These are phyloP conservation scores for Amphilophus citrinellus DNA, from an alignment of 2,113 vertebrate genomes.

Conservation along the genomic window DNA sequence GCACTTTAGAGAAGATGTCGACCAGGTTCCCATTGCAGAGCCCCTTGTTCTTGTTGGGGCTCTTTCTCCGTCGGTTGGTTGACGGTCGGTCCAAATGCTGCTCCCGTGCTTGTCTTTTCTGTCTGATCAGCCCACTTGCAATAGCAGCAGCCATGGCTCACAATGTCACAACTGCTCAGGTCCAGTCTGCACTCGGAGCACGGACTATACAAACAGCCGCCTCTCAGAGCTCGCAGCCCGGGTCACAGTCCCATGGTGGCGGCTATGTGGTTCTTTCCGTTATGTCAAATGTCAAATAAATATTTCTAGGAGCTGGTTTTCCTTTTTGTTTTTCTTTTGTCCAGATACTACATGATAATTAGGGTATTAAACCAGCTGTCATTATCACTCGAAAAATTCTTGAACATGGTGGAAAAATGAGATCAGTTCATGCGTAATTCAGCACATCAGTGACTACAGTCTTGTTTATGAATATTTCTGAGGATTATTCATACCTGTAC, in stretches of 20 bases:
- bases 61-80: slow-evolving; percentile 94
- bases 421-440: slow-evolving; percentile 71
- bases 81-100: slow-evolving; percentile 95
- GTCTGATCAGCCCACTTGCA: slow-evolving; percentile 97
- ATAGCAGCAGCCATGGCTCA: slow-evolving; percentile 97
- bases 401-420: slow-evolving; percentile 54
- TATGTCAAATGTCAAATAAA: slow-evolving; percentile 59
- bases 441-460: slow-evolving; percentile 56
- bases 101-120: slow-evolving; percentile 97
- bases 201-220: slow-evolving; percentile 78
- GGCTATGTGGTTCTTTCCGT: slow-evolving; percentile 61
- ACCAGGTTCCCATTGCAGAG: slow-evolving; percentile 98
- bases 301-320: slow-evolving; percentile 26
- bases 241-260: slow-evolving; percentile 81
- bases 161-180: slow-evolving; percentile 71
- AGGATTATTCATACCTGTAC: slow-evolving; percentile 70
- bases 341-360: slow-evolving; percentile 71
- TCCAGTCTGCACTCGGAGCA: slow-evolving; percentile 76
- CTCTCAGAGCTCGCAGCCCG: slow-evolving; percentile 78
- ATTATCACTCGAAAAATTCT: slow-evolving; percentile 52
- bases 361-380: slow-evolving; percentile 47
- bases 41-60: slow-evolving; percentile 96
- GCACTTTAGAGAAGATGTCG: slow-evolving; percentile 99
- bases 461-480: slow-evolving; percentile 30
- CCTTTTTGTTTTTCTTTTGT: slow-evolving; percentile 33